Evolutionary conservation across 2,113 vertebrate species (phyloP), one percentile per base, ranked within the genome.

Genomic region (Pantherophis guttatus): DNA sequence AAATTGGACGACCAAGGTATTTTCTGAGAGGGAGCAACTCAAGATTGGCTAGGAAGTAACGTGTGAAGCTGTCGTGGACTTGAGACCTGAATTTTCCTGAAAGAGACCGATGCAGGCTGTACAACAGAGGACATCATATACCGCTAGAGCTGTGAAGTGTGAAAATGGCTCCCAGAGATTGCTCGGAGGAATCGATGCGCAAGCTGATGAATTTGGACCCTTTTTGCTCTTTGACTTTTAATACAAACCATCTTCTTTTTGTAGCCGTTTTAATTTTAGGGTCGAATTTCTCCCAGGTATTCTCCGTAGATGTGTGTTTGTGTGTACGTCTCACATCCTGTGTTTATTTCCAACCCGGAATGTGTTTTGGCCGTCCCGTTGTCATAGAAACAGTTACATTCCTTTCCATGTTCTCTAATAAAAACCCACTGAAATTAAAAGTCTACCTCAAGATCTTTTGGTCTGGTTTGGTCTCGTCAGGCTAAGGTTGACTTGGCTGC

Each of bases 381-480:
- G 94, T 97, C 95, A 96, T 97, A 94, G 97, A 94, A 96, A 97
- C 95, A 1, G 89, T 95, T 95, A 93, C 88, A 89, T 93, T 94
- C 93, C 89, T 90, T 94, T 86, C 91, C 90, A 55, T 92, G 92
- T 90, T 44, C 13, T 91, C 95, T 97, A 95, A 96, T 97, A 96
- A 96, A 96, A 97, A 92, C 75, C 58, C 85, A 33, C n/a, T 87
- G 88, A 50, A 48, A 94, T 93, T 53, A 65, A 86, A 48, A 89
- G 91, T 87, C 7, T 10, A 52, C 58, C 65, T 88, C 92, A 89
- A 86, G 93, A 90, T 90, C 33, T 87, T 19, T 23, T 92, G 62
- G 17, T 89, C 75, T 81, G 17, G n/a, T 85, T 44, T 26, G 39
- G 24, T 8, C 11, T 39, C 23, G 3, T 88, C 26, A 44, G 58